Base-by-base conservation (phyloP, 2,888 invertebrate genomes). In the Hirtodrosophila duncani region DNA sequence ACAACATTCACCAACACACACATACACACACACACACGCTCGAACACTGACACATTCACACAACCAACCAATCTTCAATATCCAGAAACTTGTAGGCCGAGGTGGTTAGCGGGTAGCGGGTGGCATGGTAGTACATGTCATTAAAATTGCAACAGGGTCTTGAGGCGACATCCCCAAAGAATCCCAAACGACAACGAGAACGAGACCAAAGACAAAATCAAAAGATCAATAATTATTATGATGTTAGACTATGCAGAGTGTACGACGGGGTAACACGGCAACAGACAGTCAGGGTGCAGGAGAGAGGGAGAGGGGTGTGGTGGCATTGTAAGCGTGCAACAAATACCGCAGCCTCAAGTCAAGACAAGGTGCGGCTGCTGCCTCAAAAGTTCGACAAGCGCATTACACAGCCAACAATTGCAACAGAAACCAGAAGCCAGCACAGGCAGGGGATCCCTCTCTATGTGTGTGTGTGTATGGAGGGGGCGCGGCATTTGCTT, bases 181-280 rank as follows among this genome's bases (percentile, higher is more conserved):
- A 30, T 26, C 41, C 42, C 24, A 50, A 33, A 55, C 29, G 41
- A 49, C 21, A 20, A 4, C 17, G 26, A 18, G 20, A 14, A 24
- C 36, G 38, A 43, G 18, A 46, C 33, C 30, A 41, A 43, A 45
- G 51, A 60, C 64, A 67, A 75, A 72, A 81, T 81, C 83, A 83
- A 81, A 69, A 82, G 82, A 83, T 83, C 83, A 83, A 83, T 83
- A 82, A 82, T 81, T 83, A 75, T 68, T 70, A 80, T 72, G 74
- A 67, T 80, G 70, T 69, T 57, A 38, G 30, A 18, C 26, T 36
- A 29, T 31, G 43, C 46, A n/a, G 42, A 44, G 27, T 29, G 44
- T 30, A 53, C n/a, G n/a, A n/a, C n/a, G n/a, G n/a, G n/a, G n/a
- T n/a, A n/a, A n/a, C n/a, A n/a, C n/a, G n/a, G n/a, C n/a, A n/a